These are phyloP conservation scores for Mellilla xanthometata DNA, from an alignment of 2,888 invertebrate species.

Conservation along the genomic window DNA sequence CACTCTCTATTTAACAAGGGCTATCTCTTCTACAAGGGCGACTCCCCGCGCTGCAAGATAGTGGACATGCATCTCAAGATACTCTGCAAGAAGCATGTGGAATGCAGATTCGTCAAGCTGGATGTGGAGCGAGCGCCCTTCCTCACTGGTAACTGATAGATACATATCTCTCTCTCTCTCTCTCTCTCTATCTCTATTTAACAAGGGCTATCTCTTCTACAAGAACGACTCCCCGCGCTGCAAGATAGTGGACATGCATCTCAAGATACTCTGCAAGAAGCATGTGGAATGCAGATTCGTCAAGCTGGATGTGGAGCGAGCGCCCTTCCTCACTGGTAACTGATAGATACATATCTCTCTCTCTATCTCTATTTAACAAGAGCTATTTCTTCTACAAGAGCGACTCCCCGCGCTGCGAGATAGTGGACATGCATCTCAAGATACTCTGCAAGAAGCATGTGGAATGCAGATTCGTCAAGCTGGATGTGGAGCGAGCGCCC, in stretches of 20 bases:
- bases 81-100: conserved; percentile 94
- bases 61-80: conserved; percentile 95
- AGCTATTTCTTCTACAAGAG: no score
- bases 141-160: conserved; percentile 89
- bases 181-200: no score
- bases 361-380: no score
- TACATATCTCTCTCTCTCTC: no score
- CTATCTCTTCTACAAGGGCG: no score
- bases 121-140: conserved; percentile 97
- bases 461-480: conserved; percentile 87
- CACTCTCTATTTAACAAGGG: no score
- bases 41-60: conserved; percentile 87
- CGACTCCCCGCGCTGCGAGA: conserved; percentile 85
- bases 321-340: conserved; percentile 94
- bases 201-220: conserved; percentile 96
- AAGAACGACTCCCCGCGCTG: conserved; percentile 92
- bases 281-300: conserved; percentile 91
- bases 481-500: conserved; percentile 95
- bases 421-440: conserved; percentile 96
- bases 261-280: conserved; percentile 92
- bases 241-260: conserved; percentile 96
- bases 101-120: conserved; percentile 87
- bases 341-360: conserved; percentile 13
- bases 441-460: conserved; percentile 93
- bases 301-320: conserved; percentile 93